Conservation (phyloP, 2,113 vertebrate species). For the Anguilla rostrata region DNA sequence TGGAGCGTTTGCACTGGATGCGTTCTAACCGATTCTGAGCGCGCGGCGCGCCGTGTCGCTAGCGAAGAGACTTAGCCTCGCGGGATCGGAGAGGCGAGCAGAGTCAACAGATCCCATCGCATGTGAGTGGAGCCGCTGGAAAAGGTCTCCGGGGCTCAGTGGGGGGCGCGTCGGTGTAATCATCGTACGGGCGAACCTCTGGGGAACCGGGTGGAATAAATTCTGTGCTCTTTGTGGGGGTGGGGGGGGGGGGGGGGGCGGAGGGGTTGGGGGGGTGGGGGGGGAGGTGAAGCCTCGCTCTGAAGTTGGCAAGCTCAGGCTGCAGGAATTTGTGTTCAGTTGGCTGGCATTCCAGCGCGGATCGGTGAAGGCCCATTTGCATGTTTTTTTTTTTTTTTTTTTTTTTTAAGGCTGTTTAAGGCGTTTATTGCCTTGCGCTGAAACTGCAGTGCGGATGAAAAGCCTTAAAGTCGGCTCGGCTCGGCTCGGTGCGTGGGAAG, state of each 20-base stretch:
- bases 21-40: neutral
- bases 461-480: neutral
- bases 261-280: too few species aligned
- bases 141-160: neutral
- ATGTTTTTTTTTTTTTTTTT: neutral
- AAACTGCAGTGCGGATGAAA: neutral
- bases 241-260: too few species aligned
- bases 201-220: neutral
- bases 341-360: neutral
- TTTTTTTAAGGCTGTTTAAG: too few species aligned
- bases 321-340: neutral
- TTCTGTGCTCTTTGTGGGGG: too few species aligned
- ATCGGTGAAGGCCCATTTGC: neutral
- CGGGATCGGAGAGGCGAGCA: neutral
- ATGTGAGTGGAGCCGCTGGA: neutral
- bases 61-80: neutral
- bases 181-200: neutral
- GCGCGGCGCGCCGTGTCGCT: neutral
- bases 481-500: conserved; percentile 3
- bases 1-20: neutral
- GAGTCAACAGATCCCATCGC: neutral
- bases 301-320: neutral
- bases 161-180: neutral
- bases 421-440: neutral
- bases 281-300: neutral